Percentiles rank a stretch among this genome's conserved stretches.
These are phyloP conservation scores for Kradibia gibbosae DNA, from an alignment of 1,140 invertebrate genomes.

Conservation along the genomic window DNA sequence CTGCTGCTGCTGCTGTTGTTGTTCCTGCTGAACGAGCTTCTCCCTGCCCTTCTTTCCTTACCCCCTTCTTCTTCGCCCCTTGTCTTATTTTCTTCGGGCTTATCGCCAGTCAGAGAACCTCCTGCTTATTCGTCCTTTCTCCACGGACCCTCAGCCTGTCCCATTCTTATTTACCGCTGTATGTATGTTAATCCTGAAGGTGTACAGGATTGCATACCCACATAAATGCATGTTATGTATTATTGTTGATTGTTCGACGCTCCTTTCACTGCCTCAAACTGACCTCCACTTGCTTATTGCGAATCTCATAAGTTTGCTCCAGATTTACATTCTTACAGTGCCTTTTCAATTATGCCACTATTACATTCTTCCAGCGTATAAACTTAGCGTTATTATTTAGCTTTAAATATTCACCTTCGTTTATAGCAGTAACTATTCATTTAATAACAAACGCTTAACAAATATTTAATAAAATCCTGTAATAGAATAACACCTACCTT, in stretches of 20 bases:
- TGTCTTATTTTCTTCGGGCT: neutral
- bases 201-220: neutral
- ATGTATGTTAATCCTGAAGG: constrained; percentile 28
- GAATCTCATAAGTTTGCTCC: neutral
- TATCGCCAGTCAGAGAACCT: constrained; percentile 6
- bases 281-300: neutral
- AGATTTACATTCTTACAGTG: neutral
- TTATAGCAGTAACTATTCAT: too few species aligned
- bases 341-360: neutral
- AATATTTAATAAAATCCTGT: too few species aligned
- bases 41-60: neutral
- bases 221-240: constrained; percentile 21
- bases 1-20: too few species aligned
- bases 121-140: neutral
- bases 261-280: neutral
- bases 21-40: neutral
- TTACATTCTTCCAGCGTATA: neutral
- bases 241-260: constrained; percentile 9
- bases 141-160: neutral
- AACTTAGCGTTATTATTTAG: too few species aligned
- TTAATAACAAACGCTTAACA: too few species aligned
- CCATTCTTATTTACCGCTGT: constrained; percentile 5
- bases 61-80: neutral
- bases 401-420: too few species aligned
- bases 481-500: too few species aligned